Evolutionary conservation across 2,888 invertebrate species (phyloP).

Genomic region (Andrena hattorfiana): DNA sequence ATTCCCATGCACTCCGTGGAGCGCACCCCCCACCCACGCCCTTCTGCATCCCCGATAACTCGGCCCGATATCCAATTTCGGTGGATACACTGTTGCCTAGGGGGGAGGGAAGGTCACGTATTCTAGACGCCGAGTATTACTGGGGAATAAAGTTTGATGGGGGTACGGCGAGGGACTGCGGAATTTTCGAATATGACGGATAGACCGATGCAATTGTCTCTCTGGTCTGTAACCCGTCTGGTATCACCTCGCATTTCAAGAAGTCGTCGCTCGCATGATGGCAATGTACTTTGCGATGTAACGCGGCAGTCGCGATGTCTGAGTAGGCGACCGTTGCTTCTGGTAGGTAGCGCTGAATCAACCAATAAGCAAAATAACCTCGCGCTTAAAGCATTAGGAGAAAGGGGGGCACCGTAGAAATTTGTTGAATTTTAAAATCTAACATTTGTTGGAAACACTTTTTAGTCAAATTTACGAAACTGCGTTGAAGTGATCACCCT

Average conservation of each 20-base stretch:
- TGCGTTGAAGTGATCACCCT: too few species aligned
- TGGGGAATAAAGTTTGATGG: conserved; percentile 55
- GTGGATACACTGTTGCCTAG: conserved; percentile 48
- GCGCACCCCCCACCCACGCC: not conserved
- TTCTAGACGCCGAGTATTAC: conserved; percentile 51
- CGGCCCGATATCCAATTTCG: conserved; percentile 50
- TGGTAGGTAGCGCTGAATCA: too few species aligned
- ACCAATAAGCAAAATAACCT: not conserved
- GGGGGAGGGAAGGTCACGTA: conserved; percentile 45
- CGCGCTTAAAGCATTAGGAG: too few species aligned
- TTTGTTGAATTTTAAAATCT: too few species aligned
- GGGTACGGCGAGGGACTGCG: conserved; percentile 43
- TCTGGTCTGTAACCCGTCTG: conserved; percentile 13
- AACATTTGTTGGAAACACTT: too few species aligned
- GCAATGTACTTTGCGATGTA: not conserved
- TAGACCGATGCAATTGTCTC: conserved; percentile 36
- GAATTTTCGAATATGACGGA: conserved; percentile 57
- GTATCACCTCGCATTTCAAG: conserved; percentile 36
- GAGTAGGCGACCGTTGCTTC: not conserved
- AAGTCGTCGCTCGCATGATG: not conserved
- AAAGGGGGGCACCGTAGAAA: too few species aligned
- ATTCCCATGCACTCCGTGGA: conserved; percentile 20
- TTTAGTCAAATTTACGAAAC: too few species aligned
- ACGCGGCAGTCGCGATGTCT: not conserved
- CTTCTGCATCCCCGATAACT: conserved; percentile 17